phyloP scores from a whole-genome alignment of 2,113 vertebrate species.

The Elephas maximus region DNA sequence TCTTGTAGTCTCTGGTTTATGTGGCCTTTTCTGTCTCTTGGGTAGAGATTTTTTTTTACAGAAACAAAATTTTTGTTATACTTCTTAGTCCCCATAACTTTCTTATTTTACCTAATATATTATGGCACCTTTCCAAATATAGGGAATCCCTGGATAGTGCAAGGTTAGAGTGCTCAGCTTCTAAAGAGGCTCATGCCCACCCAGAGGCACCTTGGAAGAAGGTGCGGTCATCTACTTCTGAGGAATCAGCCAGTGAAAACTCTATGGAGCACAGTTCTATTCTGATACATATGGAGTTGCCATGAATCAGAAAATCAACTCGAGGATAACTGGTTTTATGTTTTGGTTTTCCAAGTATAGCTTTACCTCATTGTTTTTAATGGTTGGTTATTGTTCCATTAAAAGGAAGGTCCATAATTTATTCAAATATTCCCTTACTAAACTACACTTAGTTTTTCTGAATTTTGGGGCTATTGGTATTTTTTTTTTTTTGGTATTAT shows the following conservation, averaged over 20 bases:
- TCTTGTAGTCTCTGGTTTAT: too few species aligned
- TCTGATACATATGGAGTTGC: not conserved
- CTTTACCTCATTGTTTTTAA: constrained; percentile 21
- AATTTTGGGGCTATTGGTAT: not conserved
- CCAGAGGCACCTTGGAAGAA: not conserved
- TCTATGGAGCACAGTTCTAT: not conserved
- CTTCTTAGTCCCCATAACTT: not conserved
- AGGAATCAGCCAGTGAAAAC: not conserved
- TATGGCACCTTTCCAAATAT: not conserved
- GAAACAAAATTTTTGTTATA: not conserved
- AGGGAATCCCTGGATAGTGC: not conserved
- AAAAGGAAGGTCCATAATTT: not conserved
- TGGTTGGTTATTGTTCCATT: not conserved
- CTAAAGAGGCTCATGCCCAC: not conserved
- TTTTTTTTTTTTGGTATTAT: not conserved
- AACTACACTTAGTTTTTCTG: not conserved
- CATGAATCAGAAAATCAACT: not conserved
- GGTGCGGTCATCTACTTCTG: not conserved
- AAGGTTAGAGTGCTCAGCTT: not conserved
- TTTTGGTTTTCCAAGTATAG: not conserved
- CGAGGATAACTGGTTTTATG: not conserved
- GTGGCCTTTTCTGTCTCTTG: too few species aligned
- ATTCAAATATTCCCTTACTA: not conserved
- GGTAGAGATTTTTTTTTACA: not conserved
- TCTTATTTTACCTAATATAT: not conserved